A percentile compares a stretch with the other conserved stretches of the same genome.
Conservation (phyloP, 1,140 invertebrate species). For the Episyrphus balteatus region DNA sequence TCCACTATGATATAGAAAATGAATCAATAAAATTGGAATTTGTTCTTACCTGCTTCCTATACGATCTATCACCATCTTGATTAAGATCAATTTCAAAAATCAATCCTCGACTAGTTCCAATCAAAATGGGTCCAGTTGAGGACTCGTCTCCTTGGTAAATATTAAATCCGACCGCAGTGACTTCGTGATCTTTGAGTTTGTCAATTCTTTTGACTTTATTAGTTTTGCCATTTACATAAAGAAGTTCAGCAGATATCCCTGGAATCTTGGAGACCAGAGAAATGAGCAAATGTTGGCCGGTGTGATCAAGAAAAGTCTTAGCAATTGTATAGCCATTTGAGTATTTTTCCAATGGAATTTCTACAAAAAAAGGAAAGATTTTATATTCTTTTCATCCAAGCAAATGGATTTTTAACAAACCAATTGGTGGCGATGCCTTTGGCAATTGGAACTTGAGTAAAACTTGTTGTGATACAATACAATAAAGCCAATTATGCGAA, state of each 20-base stretch:
- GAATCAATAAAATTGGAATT: neutral
- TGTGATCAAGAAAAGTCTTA: slow-evolving; percentile 75
- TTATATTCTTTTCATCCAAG: neutral
- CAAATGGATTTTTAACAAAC: slow-evolving; percentile 38
- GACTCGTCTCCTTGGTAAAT: slow-evolving; percentile 57
- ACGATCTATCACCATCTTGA: slow-evolving; percentile 63
- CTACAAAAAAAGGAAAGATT: slow-evolving; percentile 22
- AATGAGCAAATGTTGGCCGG: slow-evolving; percentile 74
- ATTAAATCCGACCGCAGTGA: slow-evolving; percentile 89
- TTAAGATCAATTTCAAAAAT: slow-evolving; percentile 84
- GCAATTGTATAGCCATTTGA: slow-evolving; percentile 48
- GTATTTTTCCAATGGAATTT: slow-evolving; percentile 51
- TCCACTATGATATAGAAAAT: too few species aligned
- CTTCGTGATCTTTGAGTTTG: slow-evolving; percentile 67
- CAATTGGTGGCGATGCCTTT: slow-evolving; percentile 63
- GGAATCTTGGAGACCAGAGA: slow-evolving; percentile 52
- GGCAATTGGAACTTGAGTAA: slow-evolving; percentile 73
- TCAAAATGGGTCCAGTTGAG: slow-evolving; percentile 65
- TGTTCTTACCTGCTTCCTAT: slow-evolving; percentile 70
- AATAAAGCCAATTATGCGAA: slow-evolving; percentile 68
- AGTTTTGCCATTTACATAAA: slow-evolving; percentile 60
- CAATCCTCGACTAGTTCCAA: slow-evolving; percentile 84
- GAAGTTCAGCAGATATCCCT: slow-evolving; percentile 58
- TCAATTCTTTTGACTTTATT: slow-evolving; percentile 52
- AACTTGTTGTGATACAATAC: slow-evolving; percentile 73